Conservation (phyloP, 2,797 vertebrate species). For the Rhinichthys osculus region DNA sequence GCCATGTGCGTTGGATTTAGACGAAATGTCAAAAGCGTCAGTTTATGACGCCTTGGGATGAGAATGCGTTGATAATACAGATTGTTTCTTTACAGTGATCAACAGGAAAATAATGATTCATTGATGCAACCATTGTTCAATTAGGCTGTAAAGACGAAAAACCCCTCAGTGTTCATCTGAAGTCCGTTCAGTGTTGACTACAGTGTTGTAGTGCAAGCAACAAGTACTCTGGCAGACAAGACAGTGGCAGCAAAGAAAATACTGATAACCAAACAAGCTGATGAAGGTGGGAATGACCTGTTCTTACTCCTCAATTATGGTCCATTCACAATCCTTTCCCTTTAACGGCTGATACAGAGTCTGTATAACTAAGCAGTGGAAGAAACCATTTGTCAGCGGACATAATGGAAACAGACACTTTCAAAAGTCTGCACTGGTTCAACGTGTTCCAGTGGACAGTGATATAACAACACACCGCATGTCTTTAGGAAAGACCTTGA, state of each 20-base stretch:
- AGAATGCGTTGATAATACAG: neutral
- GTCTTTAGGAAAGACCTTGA: slow-evolving; percentile 36
- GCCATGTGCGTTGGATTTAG: too few species aligned
- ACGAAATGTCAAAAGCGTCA: too few species aligned
- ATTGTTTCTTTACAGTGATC: neutral
- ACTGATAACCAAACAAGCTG: neutral
- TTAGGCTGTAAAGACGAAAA: neutral
- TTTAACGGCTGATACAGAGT: neutral
- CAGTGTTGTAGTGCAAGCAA: neutral
- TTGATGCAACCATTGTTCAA: neutral
- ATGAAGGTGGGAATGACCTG: neutral
- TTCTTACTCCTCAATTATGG: neutral
- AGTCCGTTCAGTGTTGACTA: neutral
- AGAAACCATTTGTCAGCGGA: neutral
- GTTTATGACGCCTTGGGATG: too few species aligned
- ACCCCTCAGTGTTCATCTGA: neutral
- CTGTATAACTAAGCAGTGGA: neutral
- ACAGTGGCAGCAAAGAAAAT: neutral
- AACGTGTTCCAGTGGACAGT: neutral
- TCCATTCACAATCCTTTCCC: neutral
- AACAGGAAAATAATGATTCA: neutral
- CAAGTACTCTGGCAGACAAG: neutral
- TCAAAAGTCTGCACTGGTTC: neutral
- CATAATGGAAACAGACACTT: neutral
- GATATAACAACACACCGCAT: neutral